A percentile compares a stretch with the other conserved stretches of the same genome.
Conservation (phyloP, 2,888 invertebrate genomes). For the Lithophane socia region DNA sequence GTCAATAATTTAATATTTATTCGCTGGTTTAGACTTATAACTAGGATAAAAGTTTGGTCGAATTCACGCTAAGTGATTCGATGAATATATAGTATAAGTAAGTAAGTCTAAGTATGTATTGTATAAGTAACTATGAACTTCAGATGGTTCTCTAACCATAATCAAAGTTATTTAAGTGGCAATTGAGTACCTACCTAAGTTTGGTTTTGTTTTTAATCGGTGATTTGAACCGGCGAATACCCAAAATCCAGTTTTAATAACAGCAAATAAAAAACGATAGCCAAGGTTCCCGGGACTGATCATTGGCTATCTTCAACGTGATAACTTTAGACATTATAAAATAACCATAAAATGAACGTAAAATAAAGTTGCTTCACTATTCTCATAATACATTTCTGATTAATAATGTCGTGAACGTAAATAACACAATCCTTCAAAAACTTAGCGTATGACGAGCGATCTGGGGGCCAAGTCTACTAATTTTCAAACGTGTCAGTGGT, state of each 20-base stretch:
- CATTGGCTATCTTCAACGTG: background rate
- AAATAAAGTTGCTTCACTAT: background rate
- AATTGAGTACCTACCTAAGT: background rate
- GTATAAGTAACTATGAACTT: too few relatives aligned
- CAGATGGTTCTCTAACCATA: too few relatives aligned
- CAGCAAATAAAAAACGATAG: background rate
- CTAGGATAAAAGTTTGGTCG: too few relatives aligned
- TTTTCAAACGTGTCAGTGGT: too few relatives aligned
- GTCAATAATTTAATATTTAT: too few relatives aligned
- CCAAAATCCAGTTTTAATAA: background rate
- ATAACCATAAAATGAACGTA: background rate
- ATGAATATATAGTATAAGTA: too few relatives aligned
- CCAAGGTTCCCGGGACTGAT: background rate
- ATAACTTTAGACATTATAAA: background rate
- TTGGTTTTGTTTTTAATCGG: background rate
- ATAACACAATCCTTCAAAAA: background rate
- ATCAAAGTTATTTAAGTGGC: background rate
- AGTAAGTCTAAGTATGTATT: too few relatives aligned
- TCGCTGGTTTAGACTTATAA: too few relatives aligned
- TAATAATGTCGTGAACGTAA: background rate
- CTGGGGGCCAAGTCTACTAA: background rate
- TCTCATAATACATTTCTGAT: background rate
- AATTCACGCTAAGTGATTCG: too few relatives aligned
- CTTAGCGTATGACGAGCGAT: constrained; percentile 28
- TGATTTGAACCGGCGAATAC: background rate